These are phyloP conservation scores for Theristus sp. DNA, from an alignment of 2,888 invertebrate genomes.

Conservation along the genomic window DNA sequence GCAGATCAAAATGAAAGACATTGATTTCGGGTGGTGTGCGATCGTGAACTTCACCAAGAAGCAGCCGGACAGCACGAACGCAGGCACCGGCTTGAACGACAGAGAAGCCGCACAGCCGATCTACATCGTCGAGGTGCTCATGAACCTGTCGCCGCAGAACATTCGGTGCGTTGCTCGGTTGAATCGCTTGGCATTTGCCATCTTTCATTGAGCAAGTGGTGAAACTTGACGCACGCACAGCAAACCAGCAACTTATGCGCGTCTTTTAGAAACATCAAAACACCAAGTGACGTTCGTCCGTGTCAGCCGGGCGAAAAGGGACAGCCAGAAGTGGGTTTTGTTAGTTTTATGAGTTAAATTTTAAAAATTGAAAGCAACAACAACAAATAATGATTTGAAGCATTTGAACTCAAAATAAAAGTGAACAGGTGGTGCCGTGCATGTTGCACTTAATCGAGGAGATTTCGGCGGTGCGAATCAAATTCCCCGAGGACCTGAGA, in stretches of 20 bases:
- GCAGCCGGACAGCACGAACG: conserved; percentile 2
- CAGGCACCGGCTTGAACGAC: conserved; percentile 32
- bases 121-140: conserved; percentile 60
- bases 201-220: too few species aligned
- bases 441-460: conserved; percentile 58
- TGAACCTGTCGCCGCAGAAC: conserved; percentile 50
- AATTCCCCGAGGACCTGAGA: conserved; percentile 71
- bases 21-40: conserved; percentile 89
- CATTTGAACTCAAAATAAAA: too few species aligned
- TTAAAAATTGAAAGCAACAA: too few species aligned
- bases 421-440: conserved; percentile 52
- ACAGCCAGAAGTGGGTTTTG: conserved; percentile 50
- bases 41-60: conserved; percentile 72
- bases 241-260: too few species aligned
- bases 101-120: conserved; percentile 41
- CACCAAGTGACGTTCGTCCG: conserved; percentile 25
- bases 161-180: too few species aligned
- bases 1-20: conserved; percentile 41
- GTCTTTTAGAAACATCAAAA: too few species aligned
- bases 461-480: conserved; percentile 70
- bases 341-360: too few species aligned
- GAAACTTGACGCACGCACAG: too few species aligned
- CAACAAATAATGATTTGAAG: too few species aligned
- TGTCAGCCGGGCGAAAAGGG: conserved; percentile 46
- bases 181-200: too few species aligned